phyloP scores from a whole-genome alignment of 2,797 vertebrate genomes.

The Glossophaga mutica region DNA sequence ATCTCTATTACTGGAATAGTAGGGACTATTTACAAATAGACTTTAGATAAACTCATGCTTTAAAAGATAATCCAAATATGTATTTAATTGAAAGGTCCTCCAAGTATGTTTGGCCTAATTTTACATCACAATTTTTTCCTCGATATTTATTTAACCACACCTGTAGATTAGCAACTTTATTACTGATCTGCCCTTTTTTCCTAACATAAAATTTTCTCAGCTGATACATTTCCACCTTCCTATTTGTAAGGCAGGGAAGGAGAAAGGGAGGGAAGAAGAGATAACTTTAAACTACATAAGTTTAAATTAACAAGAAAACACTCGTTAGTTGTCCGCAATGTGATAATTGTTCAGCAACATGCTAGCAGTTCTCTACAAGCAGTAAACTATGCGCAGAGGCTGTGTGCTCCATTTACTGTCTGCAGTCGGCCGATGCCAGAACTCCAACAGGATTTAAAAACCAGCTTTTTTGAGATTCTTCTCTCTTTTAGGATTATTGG shows the following conservation, averaged over 20 bases:
- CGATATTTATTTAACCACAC: background rate
- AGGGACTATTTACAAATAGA: background rate
- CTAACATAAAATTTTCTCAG: background rate
- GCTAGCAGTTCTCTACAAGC: background rate
- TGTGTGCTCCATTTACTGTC: background rate
- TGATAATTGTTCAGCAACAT: background rate
- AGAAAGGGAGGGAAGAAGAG: background rate
- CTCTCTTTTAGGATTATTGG: background rate
- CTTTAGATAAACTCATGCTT: background rate
- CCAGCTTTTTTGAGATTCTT: background rate
- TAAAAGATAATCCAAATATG: background rate
- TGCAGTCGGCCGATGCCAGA: background rate
- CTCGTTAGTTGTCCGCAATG: background rate
- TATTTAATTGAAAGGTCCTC: background rate
- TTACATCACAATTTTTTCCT: background rate
- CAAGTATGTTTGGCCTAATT: background rate
- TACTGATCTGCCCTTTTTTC: background rate
- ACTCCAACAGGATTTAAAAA: background rate
- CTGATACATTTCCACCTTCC: background rate
- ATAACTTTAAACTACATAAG: background rate
- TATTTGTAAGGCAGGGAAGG: background rate
- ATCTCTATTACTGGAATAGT: background rate
- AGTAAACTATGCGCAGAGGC: background rate
- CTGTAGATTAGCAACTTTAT: background rate
- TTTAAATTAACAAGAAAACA: background rate